Conservation (phyloP, 37 sponge, comb jelly and placozoan species). For the Halichondria panicea region DNA sequence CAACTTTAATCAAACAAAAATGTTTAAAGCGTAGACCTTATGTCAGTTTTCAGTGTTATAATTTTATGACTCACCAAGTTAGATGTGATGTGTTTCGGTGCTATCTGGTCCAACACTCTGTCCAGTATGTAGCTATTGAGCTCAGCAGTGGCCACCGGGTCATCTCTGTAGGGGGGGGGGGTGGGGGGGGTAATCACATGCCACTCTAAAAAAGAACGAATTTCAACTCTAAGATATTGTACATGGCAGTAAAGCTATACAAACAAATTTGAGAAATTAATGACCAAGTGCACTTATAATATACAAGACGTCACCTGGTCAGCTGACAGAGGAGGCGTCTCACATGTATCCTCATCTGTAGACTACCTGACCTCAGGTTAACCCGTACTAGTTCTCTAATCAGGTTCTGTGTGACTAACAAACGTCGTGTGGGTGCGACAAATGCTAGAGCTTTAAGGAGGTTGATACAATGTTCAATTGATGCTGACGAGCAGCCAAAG, state of each 20-base stretch:
- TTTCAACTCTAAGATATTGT: neutral
- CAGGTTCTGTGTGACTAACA: conserved; percentile 57
- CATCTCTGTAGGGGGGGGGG: conserved; percentile 36
- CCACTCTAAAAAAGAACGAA: too few relatives aligned
- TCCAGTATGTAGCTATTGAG: conserved; percentile 57
- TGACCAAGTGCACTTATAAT: too few relatives aligned
- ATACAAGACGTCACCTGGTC: too few relatives aligned
- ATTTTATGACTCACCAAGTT: conserved; percentile 46
- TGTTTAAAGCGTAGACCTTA: too few relatives aligned
- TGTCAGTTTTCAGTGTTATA: too few relatives aligned
- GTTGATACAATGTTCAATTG: conserved; percentile 83
- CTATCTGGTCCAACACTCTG: conserved; percentile 48
- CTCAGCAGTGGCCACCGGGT: conserved; percentile 54
- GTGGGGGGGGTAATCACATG: too few relatives aligned
- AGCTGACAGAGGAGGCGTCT: conserved; percentile 77
- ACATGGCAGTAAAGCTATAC: neutral
- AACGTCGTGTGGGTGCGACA: conserved; percentile 34
- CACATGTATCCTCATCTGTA: conserved; percentile 48
- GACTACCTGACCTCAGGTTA: conserved; percentile 64
- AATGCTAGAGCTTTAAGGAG: conserved; percentile 78
- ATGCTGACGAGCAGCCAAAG: conserved; percentile 82
- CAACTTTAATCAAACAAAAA: too few relatives aligned
- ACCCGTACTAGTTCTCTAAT: conserved; percentile 75
- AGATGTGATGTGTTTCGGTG: conserved; percentile 35
- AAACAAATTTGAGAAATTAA: neutral